Conservation (phyloP, 2,888 invertebrate species). For the Nomada fucata region DNA sequence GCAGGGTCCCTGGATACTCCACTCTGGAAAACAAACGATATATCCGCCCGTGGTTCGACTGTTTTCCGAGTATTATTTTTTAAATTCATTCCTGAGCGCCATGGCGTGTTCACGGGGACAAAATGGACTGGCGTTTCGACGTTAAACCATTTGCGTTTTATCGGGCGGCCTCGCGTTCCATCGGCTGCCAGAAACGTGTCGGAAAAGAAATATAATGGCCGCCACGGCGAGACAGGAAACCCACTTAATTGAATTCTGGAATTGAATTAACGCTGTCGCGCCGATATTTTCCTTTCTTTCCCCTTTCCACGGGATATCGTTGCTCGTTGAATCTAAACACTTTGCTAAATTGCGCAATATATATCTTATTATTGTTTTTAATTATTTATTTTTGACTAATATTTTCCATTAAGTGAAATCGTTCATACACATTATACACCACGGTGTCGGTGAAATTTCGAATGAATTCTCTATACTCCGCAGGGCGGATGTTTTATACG, state of each 20-base stretch:
- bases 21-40: slow-evolving; percentile 69
- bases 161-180: slow-evolving; percentile 39
- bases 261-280: slow-evolving; percentile 57
- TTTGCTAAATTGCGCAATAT: background rate
- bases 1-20: slow-evolving; percentile 60
- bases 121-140: slow-evolving; percentile 4
- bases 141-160: slow-evolving; percentile 54
- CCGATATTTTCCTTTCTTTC: slow-evolving; percentile 33
- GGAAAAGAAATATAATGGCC: slow-evolving; percentile 45
- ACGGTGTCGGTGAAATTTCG: too few species aligned
- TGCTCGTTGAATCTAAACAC: background rate
- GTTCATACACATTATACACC: too few species aligned
- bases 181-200: slow-evolving; percentile 43
- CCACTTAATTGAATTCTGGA: slow-evolving; percentile 58
- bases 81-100: slow-evolving; percentile 43
- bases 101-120: background rate
- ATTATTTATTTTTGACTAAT: too few species aligned
- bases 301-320: background rate
- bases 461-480: too few species aligned
- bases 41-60: slow-evolving; percentile 43
- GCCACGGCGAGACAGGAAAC: slow-evolving; percentile 18
- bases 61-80: slow-evolving; percentile 59
- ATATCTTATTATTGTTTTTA: too few species aligned
- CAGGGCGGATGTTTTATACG: background rate
- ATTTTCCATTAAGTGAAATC: too few species aligned